A percentile compares a stretch with the other conserved stretches of the same genome.
Conservation (phyloP, 2,113 vertebrate genomes). For the Anoplopoma fimbria region DNA sequence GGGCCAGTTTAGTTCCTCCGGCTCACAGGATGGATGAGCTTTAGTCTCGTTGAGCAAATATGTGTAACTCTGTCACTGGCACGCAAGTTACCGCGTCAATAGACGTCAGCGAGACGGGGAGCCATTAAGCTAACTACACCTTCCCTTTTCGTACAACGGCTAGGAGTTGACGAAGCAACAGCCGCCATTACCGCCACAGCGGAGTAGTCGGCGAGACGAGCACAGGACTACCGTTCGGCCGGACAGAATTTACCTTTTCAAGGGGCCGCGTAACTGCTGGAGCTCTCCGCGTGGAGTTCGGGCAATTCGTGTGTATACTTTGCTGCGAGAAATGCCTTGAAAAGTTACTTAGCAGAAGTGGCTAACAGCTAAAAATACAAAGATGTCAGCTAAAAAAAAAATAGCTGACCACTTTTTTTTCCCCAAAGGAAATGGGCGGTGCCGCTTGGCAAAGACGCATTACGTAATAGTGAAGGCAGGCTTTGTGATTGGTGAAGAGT, state of each 20-base stretch:
- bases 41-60: conserved; percentile 79
- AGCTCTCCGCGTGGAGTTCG: conserved; percentile 63
- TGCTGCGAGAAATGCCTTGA: conserved; percentile 18
- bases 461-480: conserved; percentile 63
- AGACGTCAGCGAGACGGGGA: conserved; percentile 87
- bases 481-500: conserved; percentile 76
- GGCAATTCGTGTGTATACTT: conserved; percentile 52
- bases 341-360: conserved; percentile 66
- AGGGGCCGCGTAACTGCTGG: conserved; percentile 49
- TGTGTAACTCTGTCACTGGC: conserved; percentile 84
- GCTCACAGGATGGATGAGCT: conserved; percentile 58
- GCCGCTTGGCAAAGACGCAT: conserved; percentile 44
- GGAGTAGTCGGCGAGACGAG: conserved; percentile 39
- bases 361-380: conserved; percentile 77
- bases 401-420: conserved; percentile 71
- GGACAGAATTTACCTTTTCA: conserved; percentile 74
- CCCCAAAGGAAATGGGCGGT: conserved; percentile 77
- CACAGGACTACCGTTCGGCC: conserved; percentile 24
- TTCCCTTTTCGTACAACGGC: conserved; percentile 80
- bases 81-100: conserved; percentile 87
- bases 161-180: conserved; percentile 72
- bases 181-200: conserved; percentile 79
- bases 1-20: conserved; percentile 23
- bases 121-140: conserved; percentile 85
- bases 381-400: conserved; percentile 76